phyloP scores from a whole-genome alignment of 2,797 vertebrate species.

The Melopsittacus undulatus region DNA sequence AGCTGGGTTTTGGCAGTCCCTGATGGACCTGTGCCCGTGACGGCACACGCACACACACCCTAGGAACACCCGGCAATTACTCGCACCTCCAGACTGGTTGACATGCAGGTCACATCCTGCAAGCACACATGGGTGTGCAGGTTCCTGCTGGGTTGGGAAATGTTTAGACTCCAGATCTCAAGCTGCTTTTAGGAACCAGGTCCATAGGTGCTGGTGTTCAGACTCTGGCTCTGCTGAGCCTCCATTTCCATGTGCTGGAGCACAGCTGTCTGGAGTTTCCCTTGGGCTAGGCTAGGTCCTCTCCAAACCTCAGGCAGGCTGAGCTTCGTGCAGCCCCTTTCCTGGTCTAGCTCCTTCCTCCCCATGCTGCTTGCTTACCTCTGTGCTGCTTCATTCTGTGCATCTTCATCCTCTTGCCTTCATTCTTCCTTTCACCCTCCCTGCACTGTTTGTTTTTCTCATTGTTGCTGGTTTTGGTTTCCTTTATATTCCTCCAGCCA shows the following conservation, averaged over 20 bases:
- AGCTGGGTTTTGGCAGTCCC: background rate
- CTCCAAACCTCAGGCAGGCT: background rate
- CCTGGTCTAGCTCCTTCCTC: background rate
- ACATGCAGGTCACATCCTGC: background rate
- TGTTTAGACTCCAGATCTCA: background rate
- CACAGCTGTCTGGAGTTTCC: background rate
- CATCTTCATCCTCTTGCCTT: background rate
- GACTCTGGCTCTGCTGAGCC: background rate
- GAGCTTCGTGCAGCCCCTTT: background rate
- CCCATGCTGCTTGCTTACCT: background rate
- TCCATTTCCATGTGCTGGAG: background rate
- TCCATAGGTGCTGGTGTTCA: background rate
- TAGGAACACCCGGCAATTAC: conserved; percentile 16
- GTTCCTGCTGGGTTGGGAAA: background rate
- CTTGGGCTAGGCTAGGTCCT: background rate
- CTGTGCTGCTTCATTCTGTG: background rate
- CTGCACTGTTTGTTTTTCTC: background rate
- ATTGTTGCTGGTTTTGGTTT: background rate
- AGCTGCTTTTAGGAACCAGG: background rate
- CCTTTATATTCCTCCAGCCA: background rate
- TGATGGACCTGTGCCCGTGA: background rate
- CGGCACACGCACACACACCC: background rate
- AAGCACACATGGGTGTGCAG: background rate
- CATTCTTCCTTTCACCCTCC: background rate
- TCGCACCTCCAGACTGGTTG: background rate